Percentiles rank a stretch among this genome's conserved stretches.
phyloP scores from a whole-genome alignment of 2,888 invertebrate genomes.

The Nycteola revayana region DNA sequence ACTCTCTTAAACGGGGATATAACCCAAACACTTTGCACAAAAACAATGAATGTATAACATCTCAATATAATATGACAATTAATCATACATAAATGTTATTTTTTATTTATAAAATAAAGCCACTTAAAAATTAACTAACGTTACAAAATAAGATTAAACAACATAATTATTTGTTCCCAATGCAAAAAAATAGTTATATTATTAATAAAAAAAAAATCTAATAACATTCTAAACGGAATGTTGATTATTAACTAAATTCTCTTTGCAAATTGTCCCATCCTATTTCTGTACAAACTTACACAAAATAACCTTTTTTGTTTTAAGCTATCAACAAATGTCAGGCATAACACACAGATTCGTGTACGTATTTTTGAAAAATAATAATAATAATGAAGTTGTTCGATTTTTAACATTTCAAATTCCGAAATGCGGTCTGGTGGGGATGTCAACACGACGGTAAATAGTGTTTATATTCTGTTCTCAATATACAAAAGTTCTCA shows the following conservation, averaged over 20 bases:
- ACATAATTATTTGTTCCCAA: constrained; percentile 82
- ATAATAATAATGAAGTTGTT: too few relatives aligned
- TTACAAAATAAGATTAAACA: constrained; percentile 82
- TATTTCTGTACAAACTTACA: constrained; percentile 80
- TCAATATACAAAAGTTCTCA: constrained; percentile 51
- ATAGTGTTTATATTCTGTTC: constrained; percentile 43
- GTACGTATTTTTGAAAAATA: constrained; percentile 59
- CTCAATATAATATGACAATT: constrained; percentile 74
- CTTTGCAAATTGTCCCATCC: constrained; percentile 82
- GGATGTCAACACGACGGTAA: constrained; percentile 61
- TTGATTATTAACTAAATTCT: constrained; percentile 78
- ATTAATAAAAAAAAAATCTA: constrained; percentile 71
- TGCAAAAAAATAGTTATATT: constrained; percentile 72
- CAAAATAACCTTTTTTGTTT: constrained; percentile 66
- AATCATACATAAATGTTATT: constrained; percentile 67
- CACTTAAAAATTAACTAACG: constrained; percentile 80
- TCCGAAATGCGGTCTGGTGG: constrained; percentile 77
- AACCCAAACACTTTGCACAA: constrained; percentile 75
- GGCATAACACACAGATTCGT: constrained; percentile 68
- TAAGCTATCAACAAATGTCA: constrained; percentile 77
- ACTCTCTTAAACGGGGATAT: constrained; percentile 69
- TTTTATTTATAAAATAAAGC: constrained; percentile 78
- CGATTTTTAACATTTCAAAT: constrained; percentile 48
- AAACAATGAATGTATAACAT: constrained; percentile 80
- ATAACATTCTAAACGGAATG: constrained; percentile 82